These are phyloP conservation scores for Synanthedon formicaeformis DNA, from an alignment of 2,888 invertebrate species.

Conservation along the genomic window DNA sequence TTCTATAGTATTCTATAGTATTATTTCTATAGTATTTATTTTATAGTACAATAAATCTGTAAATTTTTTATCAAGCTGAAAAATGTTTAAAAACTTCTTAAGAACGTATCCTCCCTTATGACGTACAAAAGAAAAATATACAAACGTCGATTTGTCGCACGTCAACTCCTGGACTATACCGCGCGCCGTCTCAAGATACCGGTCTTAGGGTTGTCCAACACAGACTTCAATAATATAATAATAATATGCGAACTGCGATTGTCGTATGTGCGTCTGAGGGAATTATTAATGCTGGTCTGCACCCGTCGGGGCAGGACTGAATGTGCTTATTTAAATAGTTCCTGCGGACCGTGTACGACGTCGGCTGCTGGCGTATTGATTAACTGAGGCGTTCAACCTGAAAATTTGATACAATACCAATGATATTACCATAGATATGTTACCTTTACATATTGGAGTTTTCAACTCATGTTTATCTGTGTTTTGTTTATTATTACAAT, in stretches of 20 bases:
- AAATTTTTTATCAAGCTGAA: too few species aligned
- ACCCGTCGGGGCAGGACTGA: conserved; percentile 23
- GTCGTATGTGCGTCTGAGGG: conserved; percentile 64
- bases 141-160: conserved; percentile 1
- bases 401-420: conserved; percentile 5
- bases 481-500: too few species aligned
- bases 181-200: conserved; percentile 39
- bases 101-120: not conserved
- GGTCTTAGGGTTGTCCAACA: conserved; percentile 51
- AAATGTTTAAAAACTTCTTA: too few species aligned
- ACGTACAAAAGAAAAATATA: not conserved
- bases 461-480: too few species aligned
- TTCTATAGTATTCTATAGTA: too few species aligned
- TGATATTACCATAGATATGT: not conserved
- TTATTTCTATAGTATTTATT: too few species aligned
- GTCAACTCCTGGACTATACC: conserved; percentile 30
- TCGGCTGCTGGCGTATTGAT: conserved; percentile 34
- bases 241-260: conserved; percentile 52
- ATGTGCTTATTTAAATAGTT: conserved; percentile 49
- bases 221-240: conserved; percentile 61
- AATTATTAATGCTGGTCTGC: conserved; percentile 61
- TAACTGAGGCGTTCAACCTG: conserved; percentile 23
- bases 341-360: conserved; percentile 33
- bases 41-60: too few species aligned
- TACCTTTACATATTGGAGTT: too few species aligned